Base-by-base conservation (phyloP, 2,888 invertebrate genomes). In the Cosmorhoe ocellata region DNA sequence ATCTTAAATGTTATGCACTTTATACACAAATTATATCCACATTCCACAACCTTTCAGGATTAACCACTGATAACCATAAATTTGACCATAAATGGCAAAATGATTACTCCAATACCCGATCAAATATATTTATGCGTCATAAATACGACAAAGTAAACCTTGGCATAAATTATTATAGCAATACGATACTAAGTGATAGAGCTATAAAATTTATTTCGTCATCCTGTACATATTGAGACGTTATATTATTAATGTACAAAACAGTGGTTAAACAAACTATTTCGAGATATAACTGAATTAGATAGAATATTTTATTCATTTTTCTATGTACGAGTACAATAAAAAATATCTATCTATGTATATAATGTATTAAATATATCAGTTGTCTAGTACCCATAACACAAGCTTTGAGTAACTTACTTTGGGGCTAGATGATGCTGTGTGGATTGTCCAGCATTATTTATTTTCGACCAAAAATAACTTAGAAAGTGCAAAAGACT, bases 131-230 rank as follows among this genome's bases (percentile, higher is more conserved):
- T 58, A 58, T 51, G 40, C 26, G 45, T 67, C 78, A 68, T 86
- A 86, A 86, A 88, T 84, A 81, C 78, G 86, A 86, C 86, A 75
- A 71, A 74, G 67, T 75, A 86, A 88, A 84, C 87, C 84, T 77
- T 81, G 73, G 66, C 59, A 60, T 68, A 68, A 83, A 86, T 87
- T 88, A 88, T 73, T 81, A 79, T 49, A 51, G 69, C 84, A 74
- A 80, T 86, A 76, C 72, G 70, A 69, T 65, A 79, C 76, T 85
- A 88, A 88, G 88, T 85, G 87, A 88, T 85, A 86, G 81, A 75
- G 63, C 73, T 72, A 78, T 87, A 83, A 87, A 84, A 62, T 78
- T 60, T 63, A 63, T 63, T 50, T 52, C 49, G 38, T 43, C 54
- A 47, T 51, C 57, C 48, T 51, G 49, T 53, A 49, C 38, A 48